Base-by-base conservation (phyloP, 2,888 invertebrate genomes). In the Odontocolon sp. region DNA sequence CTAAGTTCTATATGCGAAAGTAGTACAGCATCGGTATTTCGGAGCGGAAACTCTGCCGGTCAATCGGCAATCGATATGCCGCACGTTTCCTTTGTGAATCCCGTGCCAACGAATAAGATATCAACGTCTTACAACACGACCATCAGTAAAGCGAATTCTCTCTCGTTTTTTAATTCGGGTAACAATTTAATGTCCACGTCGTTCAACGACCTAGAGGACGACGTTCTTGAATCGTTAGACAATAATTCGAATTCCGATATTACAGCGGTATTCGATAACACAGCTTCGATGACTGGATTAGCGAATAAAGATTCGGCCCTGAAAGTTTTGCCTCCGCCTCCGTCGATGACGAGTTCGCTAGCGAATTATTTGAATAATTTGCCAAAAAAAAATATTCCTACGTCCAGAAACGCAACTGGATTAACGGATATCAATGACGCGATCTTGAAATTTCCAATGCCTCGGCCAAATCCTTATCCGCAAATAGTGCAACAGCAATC, bases 301-400 rank as follows among this genome's bases (percentile, higher is more conserved):
- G 14, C 26, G 1, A 56, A 57, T 36, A 85, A 86, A 16, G 81
- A 84, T 71, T 75, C 83, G 0, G 63, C 77, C 0, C 80, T 86
- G 4, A 84, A 84, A 38, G 81, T 87, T 18, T 86, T 87, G 26
- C 83, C 83, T 18, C 83, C 85, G 6, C 87, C 88, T 1, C 87
- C 89, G 2, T 83, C 85, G 4, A 86, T 90, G 78, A 89, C 88
- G 3, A 85, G 79, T 57, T 85, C 88, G 6, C 81, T 88, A n/a
- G 82, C 87, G 1, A 89, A 85, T 83, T 89, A 88, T 57, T 83
- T 90, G 21, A 87, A 88, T 47, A 87, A 83, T 82, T 84, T 90
- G 52, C 89, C 89, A 6, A 89, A 85, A 56, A 89, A 87, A 75
- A 88, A 85, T 81, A 82, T 82, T 33, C 82, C 84, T 1, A 28